Evolutionary conservation across 2,888 invertebrate species (phyloP).

Genomic region (Harpalus rufipes): DNA sequence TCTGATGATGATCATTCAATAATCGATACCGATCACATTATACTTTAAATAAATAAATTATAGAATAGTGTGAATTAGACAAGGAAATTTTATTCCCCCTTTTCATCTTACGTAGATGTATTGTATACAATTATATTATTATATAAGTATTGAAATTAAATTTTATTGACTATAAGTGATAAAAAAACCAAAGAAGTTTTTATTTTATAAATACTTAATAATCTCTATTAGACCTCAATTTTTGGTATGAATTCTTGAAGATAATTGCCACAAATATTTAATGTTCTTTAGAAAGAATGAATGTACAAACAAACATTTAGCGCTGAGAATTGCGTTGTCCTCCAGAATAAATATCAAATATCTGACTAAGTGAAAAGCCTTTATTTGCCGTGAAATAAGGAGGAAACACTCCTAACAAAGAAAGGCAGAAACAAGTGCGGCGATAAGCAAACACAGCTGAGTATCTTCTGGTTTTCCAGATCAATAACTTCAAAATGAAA

Average conservation of each 20-base stretch:
- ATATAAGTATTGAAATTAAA: background rate
- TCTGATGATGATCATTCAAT: no score
- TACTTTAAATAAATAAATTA: no score
- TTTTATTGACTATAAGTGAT: background rate
- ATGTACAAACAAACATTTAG: slow-evolving; percentile 33
- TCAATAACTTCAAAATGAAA: slow-evolving; percentile 57
- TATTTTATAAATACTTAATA: background rate
- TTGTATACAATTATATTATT: background rate
- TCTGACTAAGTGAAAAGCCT: slow-evolving; percentile 40
- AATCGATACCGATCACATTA: no score
- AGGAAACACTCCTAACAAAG: slow-evolving; percentile 40
- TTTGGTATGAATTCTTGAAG: background rate
- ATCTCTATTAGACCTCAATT: background rate
- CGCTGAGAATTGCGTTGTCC: slow-evolving; percentile 18
- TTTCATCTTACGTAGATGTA: no score
- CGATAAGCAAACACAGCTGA: slow-evolving; percentile 56
- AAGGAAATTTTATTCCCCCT: no score
- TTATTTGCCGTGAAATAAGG: slow-evolving; percentile 34
- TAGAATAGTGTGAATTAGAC: no score
- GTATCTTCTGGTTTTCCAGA: slow-evolving; percentile 55
- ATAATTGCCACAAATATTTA: slow-evolving; percentile 11
- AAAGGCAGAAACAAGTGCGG: slow-evolving; percentile 50
- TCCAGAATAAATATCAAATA: slow-evolving; percentile 43
- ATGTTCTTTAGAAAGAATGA: slow-evolving; percentile 4
- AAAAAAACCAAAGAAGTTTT: background rate